These are phyloP conservation scores for Epinephelus cyanopodus DNA, from an alignment of 2,113 vertebrate species.

Conservation along the genomic window DNA sequence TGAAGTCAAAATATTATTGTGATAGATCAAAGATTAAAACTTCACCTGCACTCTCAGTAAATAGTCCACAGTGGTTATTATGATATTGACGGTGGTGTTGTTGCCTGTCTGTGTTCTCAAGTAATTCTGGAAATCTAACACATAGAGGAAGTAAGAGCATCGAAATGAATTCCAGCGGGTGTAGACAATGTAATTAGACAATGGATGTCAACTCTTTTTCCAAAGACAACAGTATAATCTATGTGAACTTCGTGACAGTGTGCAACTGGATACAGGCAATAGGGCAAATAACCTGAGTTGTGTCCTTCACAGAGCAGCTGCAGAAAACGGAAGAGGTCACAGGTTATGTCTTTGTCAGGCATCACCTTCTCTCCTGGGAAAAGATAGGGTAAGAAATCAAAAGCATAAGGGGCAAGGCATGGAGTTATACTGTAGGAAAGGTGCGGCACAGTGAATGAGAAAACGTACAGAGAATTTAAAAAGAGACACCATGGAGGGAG, in stretches of 20 bases:
- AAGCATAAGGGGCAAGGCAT: not conserved
- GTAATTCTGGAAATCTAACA: slow-evolving; percentile 95
- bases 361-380: slow-evolving; percentile 92
- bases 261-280: not conserved
- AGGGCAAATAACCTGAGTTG: slow-evolving; percentile 88
- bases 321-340: slow-evolving; percentile 96
- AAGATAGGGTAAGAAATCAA: not conserved
- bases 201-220: not conserved
- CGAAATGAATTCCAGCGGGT: not conserved
- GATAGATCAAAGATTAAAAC: too few species aligned
- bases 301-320: slow-evolving; percentile 98
- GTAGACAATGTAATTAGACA: not conserved
- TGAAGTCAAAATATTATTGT: slow-evolving; percentile 13
- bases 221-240: not conserved
- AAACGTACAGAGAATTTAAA: not conserved
- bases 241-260: not conserved
- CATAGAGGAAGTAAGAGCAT: not conserved
- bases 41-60: slow-evolving; percentile 94
- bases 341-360: slow-evolving; percentile 93
- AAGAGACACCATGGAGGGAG: not conserved
- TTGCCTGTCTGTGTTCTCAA: slow-evolving; percentile 96
- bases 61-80: slow-evolving; percentile 97
- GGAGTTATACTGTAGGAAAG: not conserved
- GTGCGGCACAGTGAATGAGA: not conserved
- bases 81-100: slow-evolving; percentile 97